Evolutionary conservation across 2,797 vertebrate species (phyloP), one percentile per base, ranked within the genome.

Genomic region (Sparidentex hasta): DNA sequence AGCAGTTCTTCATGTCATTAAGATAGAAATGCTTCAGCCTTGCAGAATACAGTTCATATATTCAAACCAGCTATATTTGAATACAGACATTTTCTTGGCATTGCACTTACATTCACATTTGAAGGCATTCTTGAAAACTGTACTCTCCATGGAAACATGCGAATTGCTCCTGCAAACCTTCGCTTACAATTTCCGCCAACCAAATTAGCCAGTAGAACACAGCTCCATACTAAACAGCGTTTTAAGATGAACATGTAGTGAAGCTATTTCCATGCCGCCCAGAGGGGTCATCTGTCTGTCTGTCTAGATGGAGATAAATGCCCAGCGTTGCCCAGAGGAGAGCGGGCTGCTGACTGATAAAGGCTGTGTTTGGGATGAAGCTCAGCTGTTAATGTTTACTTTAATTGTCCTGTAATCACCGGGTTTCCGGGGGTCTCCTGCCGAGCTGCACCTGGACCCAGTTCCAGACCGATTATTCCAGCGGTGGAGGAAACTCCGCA

Each of bases 341-440:
- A 81, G 76, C 11, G 57, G 71, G 74, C 64, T 59, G 84, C 78
- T 29, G 74, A 41, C 78, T 86, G 87, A 87, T 90, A 86, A 74
- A 80, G 65, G 72, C 74, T 66, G 76, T 76, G 89, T 91, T 89
- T 85, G 58, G 83, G 83, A 86, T 78, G 71, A 65, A 78, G 80
- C 80, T 79, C 57, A 78, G 75, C 92, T 90, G 93, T 74, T 87
- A 90, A 82, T 88, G 89, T 93, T 94, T 93, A 92, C 89, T 84
- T 69, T 90, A 92, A 94, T 92, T 92, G 89, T 89, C 73, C 82
- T 50, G 90, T 84, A 92, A 93, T 93, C 87, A 85, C 65, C 5
- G 25, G 80, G 62, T 88, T 90, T 92, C 71, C 71, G 11, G 75
- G 59, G 23, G 21, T 71, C 65, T 68, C 90, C 80, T 1, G 51